These are phyloP conservation scores for Silvanus unidentatus DNA, from an alignment of 2,888 invertebrate genomes.

Conservation along the genomic window DNA sequence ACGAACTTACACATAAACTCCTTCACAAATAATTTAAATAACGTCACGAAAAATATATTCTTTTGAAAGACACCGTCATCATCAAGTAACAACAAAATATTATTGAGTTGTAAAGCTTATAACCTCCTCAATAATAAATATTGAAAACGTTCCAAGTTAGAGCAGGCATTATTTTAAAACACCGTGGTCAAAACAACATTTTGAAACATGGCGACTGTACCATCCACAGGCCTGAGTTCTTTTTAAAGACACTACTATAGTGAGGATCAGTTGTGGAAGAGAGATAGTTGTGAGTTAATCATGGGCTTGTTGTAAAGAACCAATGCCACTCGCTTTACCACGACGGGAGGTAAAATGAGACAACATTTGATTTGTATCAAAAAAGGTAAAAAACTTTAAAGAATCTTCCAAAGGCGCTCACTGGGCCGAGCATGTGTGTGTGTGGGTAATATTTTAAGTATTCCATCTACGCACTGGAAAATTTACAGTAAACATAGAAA, in stretches of 20 bases:
- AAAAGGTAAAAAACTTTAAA: too few relatives aligned
- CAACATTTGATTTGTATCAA: slow-evolving; percentile 29
- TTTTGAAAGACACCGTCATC: too few relatives aligned
- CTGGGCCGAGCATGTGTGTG: too few relatives aligned
- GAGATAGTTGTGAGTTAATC: slow-evolving; percentile 22
- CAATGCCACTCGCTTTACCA: slow-evolving; percentile 28
- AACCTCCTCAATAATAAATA: slow-evolving; percentile 6
- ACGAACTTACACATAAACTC: too few relatives aligned
- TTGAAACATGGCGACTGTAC: slow-evolving; percentile 31
- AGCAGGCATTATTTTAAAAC: slow-evolving; percentile 36
- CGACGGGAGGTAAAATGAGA: slow-evolving; percentile 34
- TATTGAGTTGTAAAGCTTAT: slow-evolving; percentile 30
- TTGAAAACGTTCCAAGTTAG: slow-evolving; percentile 32
- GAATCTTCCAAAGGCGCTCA: too few relatives aligned
- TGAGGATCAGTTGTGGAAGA: slow-evolving; percentile 15
- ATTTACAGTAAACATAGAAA: too few relatives aligned
- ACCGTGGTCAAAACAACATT: slow-evolving; percentile 28
- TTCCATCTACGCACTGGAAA: too few relatives aligned
- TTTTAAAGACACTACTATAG: too few relatives aligned
- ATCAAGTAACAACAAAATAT: slow-evolving; percentile 23
- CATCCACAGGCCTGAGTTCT: too few relatives aligned
- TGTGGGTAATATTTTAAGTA: too few relatives aligned
- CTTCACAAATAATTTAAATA: too few relatives aligned
- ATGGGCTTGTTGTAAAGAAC: slow-evolving; percentile 22
- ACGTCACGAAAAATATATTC: too few relatives aligned